phyloP scores from a whole-genome alignment of 35 echinoderm and acorn worm species.

The Heliocidaris erythrogramma region DNA sequence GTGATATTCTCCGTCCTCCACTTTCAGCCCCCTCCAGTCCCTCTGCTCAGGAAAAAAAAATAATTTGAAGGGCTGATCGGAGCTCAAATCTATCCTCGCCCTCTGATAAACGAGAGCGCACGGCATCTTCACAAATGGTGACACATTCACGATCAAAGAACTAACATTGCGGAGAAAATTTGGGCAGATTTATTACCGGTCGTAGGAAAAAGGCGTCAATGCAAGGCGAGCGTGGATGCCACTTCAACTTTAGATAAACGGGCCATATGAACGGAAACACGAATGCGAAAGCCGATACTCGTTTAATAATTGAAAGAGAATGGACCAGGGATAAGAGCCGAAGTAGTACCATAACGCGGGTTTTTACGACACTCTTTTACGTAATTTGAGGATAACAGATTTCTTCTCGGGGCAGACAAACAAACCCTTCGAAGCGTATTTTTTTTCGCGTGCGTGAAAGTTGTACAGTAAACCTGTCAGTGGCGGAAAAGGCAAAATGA shows the following conservation, averaged over 20 bases:
- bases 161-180: background rate
- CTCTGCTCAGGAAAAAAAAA: background rate
- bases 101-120: background rate
- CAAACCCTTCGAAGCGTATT: background rate
- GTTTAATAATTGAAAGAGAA: slow-evolving; percentile 8
- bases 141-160: background rate
- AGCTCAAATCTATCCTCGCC: background rate
- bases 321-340: background rate
- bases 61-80: background rate
- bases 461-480: background rate
- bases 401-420: too few species aligned
- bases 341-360: background rate
- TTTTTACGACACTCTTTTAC: slow-evolving; percentile 15
- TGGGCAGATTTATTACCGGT: background rate
- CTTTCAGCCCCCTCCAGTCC: too few species aligned
- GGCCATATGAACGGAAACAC: background rate
- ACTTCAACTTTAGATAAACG: slow-evolving; percentile 2
- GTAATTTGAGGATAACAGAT: slow-evolving; percentile 11
- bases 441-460: background rate
- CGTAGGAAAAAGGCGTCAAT: background rate
- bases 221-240: background rate
- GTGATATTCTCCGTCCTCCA: too few species aligned
- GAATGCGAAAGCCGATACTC: slow-evolving; percentile 7
- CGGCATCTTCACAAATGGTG: background rate
- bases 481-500: background rate